Base-by-base conservation (phyloP, 2,888 invertebrate species). In the Aporophyla lueneburgensis region DNA sequence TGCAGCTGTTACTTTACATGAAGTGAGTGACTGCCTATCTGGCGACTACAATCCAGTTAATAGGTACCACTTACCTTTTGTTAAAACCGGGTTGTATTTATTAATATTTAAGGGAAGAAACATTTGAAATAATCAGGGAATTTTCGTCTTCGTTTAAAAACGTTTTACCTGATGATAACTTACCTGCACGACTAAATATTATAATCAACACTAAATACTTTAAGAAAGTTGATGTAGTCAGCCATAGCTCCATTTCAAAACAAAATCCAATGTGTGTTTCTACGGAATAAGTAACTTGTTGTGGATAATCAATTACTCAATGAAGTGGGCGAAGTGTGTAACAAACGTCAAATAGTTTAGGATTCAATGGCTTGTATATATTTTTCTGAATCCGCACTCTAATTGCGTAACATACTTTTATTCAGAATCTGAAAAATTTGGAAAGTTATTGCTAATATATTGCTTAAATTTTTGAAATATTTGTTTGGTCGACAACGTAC, bases 241-340 rank as follows among this genome's bases (percentile, higher is more conserved):
- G 16, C 21, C 40, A 67, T 43, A 71, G 27, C 24, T 51, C 69
- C 71, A 68, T 71, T 54, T 68, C 21, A 27, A 71, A 71, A 19
- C 21, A 33, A 49, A 33, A 63, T n/a, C 2, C 0, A 51, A 71
- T 58, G 33, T 16, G 43, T 16, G 68, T 54, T 67, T 54, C n/a
- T 43, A 43, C 10, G 27, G 43, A 71, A 43, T 43, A 40, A 68
- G 43, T 16, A 10, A 43, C 27, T 54, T 68, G 71, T 49, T 71
- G 21, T 21, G 14, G 21, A 67, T 53, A 71, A 71, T 71, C 71
- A 71, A 71, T 67, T 53, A 27, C 24, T 43, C 24, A 27, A 43
- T 21, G 24, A 71, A 24, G 14, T 40, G 9, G 6, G 5, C 19
- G 1, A 14, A 3, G 21, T 24, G 21, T 40, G 24, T 40, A 24